Base-by-base conservation (phyloP, 2,888 invertebrate species). In the Drosophila paracracens region DNA sequence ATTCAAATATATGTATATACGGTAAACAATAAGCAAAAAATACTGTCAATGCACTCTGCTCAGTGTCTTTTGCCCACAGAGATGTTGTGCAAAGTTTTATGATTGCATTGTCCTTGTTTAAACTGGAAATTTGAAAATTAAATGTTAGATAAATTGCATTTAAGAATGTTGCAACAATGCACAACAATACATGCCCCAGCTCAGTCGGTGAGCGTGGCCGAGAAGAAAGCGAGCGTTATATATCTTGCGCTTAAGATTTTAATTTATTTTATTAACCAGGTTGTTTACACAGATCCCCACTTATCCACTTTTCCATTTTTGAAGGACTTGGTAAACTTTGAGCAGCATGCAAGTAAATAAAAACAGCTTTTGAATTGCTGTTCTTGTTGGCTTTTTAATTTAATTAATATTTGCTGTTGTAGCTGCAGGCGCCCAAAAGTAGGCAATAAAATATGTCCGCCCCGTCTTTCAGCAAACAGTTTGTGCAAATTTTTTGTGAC, bases 251-350 rank as follows among this genome's bases (percentile, higher is more conserved):
- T 70, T 57, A 27, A 71, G 67, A 80, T 74, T 46, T 78, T 65
- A 72, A 83, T 78, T 81, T 59, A 61, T 71, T 85, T 83, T 76
- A 78, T 86, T 78, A 88, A 68, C 70, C 70, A 73, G 69, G 50
- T 60, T 72, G 69, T 53, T 29, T 59, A 27, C 27, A 33, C 25
- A 35, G 35, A n/a, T 21, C 16, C 18, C 35, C 7, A 11, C n/a
- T 13, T 51, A 10, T 2, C 46, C 29, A 21, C 16, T 3, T 33
- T 16, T 38, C 46, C 29, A 21, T 13, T 3, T 33, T 16, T 38
- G 18, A 57, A 18, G 50, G 18, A 16, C 48, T 53, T 38, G 59
- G 43, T 25, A 68, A 80, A 74, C 60, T 70, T 70, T 65, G 27
- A 46, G 57, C 36, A 35, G 51, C 18, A 31, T 64, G 62, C 53